Evolutionary conservation across 2,888 invertebrate genomes (phyloP), one percentile per base, ranked within the genome.

Genomic region (Melanotus villosus): DNA sequence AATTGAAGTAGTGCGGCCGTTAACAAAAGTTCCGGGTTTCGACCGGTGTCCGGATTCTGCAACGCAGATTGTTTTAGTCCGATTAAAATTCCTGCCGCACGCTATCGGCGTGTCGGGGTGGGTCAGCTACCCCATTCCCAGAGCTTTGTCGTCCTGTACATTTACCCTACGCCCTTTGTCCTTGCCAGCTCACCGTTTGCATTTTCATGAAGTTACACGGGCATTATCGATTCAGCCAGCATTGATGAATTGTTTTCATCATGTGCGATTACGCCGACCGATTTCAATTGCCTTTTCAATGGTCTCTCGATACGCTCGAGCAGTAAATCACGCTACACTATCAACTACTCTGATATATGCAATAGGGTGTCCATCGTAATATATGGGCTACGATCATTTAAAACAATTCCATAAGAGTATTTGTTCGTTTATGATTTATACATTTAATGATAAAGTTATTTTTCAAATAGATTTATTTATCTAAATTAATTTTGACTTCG

Each of bases 221-320:
- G 70, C 68, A 65, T 58, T 81, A 82, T 82, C 81, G 82, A 82
- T 81, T 80, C 75, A 66, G 74, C 69, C 75, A 78, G 79, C 81
- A 80, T 83, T 85, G 84, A 85, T 84, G 83, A 84, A 85, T 85
- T 82, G 85, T 84, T 84, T 84, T 85, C 84, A 84, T 85, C 84
- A 84, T 84, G 84, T 84, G 82, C 84, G 83, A 84, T 84, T 85
- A 85, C 82, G 79, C 79, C 77, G 82, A 73, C 79, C 82, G 82
- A 84, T 85, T 85, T 85, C 84, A 85, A 85, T 85, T 85, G 84
- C 82, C 83, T 83, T 84, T 84, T 84, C 84, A 84, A 84, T 84
- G 80, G 82, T 80, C 81, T 80, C 81, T 79, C 78, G 82, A 82
- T 83, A 82, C 81, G 80, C 79, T 80, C 21, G 78, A 79, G 78